These are phyloP conservation scores for Trichopoda pennipes DNA, from an alignment of 2,888 invertebrate genomes.

Conservation along the genomic window DNA sequence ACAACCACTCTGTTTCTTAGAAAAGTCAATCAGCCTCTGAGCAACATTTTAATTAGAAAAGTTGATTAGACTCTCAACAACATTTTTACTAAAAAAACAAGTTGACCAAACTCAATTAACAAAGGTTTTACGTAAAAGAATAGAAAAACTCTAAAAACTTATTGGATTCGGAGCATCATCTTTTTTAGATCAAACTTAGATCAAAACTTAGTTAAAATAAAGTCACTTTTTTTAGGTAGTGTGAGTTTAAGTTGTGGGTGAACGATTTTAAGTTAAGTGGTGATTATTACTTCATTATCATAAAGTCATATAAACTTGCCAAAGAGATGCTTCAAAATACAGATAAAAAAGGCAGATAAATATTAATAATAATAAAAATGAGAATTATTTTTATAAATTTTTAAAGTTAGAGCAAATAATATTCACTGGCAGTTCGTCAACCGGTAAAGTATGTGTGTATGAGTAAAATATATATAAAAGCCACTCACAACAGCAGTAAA, in stretches of 20 bases:
- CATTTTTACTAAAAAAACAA: neutral
- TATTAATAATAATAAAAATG: neutral
- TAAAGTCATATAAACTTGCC: neutral
- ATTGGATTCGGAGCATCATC: too few relatives aligned
- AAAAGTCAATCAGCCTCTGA: too few relatives aligned
- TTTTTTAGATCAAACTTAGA: too few relatives aligned
- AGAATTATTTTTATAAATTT: neutral
- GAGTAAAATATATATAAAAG: conserved; percentile 7
- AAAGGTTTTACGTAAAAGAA: neutral
- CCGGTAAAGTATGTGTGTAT: conserved; percentile 28
- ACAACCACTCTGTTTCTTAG: too few relatives aligned
- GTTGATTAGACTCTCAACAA: neutral
- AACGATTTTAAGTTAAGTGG: neutral
- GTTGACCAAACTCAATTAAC: neutral
- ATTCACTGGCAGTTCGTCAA: conserved; percentile 47
- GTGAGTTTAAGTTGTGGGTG: neutral
- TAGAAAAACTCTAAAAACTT: too few relatives aligned
- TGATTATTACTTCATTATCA: neutral
- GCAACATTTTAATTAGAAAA: neutral
- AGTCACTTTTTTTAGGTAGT: too few relatives aligned
- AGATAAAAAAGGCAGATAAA: neutral
- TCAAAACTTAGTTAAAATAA: too few relatives aligned
- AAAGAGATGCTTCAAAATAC: neutral
- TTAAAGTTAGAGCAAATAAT: neutral
- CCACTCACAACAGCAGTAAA: conserved; percentile 7